phyloP scores from a whole-genome alignment of 2,888 invertebrate species.

The Conus canariensis region DNA sequence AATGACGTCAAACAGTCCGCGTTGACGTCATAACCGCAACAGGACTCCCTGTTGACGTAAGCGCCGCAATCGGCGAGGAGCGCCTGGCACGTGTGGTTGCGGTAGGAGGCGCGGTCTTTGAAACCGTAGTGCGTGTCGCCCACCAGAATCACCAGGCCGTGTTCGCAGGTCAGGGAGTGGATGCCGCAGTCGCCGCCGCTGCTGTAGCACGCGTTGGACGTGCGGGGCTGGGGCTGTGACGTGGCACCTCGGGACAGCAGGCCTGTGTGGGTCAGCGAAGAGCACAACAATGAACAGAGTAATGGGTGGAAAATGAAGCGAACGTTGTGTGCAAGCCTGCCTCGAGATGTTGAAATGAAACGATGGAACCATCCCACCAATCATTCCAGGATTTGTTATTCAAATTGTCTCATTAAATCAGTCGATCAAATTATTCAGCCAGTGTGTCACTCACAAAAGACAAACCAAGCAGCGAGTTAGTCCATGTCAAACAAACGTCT shows the following conservation, averaged over 20 bases:
- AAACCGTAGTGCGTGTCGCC: conserved; percentile 24
- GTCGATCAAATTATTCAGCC: no score
- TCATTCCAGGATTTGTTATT: no score
- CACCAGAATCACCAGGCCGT: conserved; percentile 10
- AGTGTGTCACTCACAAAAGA: no score
- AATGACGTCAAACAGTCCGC: conserved; percentile 36
- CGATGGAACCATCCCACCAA: no score
- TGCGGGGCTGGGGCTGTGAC: not conserved
- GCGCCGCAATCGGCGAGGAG: conserved; percentile 25
- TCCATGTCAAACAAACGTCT: no score
- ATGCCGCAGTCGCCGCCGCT: conserved; percentile 38
- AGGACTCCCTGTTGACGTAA: conserved; percentile 7
- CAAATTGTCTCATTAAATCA: no score
- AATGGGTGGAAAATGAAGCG: not conserved
- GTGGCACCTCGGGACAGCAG: not conserved
- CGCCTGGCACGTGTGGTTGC: not conserved
- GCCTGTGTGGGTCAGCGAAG: not conserved
- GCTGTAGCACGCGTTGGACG: conserved; percentile 39
- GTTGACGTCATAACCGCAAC: conserved; percentile 27
- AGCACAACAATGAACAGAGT: not conserved
- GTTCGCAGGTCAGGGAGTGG: conserved; percentile 38
- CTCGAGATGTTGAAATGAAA: no score
- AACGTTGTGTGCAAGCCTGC: no score
- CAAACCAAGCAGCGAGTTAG: no score
- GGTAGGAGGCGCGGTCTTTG: not conserved